These are phyloP conservation scores for Drosophila sechellia DNA, from an alignment of 1,140 invertebrate genomes.

Conservation along the genomic window DNA sequence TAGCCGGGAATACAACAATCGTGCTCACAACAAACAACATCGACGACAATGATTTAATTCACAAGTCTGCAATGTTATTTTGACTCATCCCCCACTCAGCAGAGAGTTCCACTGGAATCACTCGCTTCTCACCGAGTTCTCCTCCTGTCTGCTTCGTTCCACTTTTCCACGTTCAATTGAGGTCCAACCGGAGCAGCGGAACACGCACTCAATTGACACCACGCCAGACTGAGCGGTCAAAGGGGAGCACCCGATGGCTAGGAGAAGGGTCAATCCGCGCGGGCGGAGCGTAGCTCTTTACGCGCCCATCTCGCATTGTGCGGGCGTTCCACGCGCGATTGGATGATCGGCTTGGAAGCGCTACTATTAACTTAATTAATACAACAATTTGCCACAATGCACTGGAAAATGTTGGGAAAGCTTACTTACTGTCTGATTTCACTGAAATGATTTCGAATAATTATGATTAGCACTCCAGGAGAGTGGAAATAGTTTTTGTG, in stretches of 20 bases:
- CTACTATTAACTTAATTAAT: slow-evolving; percentile 81
- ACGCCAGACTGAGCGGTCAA: slow-evolving; percentile 15
- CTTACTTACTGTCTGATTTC: no score
- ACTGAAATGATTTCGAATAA: not conserved
- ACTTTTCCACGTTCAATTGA: slow-evolving; percentile 49
- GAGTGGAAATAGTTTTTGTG: no score
- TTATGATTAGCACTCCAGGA: no score
- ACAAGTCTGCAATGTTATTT: slow-evolving; percentile 54
- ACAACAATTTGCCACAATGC: slow-evolving; percentile 50
- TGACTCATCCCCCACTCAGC: slow-evolving; percentile 39
- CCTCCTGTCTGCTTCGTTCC: slow-evolving; percentile 11
- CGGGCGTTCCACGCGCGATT: slow-evolving; percentile 66
- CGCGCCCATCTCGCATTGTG: slow-evolving; percentile 45
- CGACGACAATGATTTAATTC: slow-evolving; percentile 67
- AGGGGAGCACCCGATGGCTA: slow-evolving; percentile 16
- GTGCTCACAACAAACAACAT: slow-evolving; percentile 35
- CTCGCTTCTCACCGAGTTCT: slow-evolving; percentile 22
- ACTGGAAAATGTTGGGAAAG: slow-evolving; percentile 9
- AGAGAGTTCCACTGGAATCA: slow-evolving; percentile 8
- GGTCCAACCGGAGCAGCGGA: slow-evolving; percentile 35
- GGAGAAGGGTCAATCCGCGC: not conserved
- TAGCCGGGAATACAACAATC: slow-evolving; percentile 8
- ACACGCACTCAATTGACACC: slow-evolving; percentile 62
- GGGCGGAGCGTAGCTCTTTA: slow-evolving; percentile 7
- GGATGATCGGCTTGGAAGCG: slow-evolving; percentile 53